Conservation (phyloP, 1,140 invertebrate species). For the Phymastichus coffea region DNA sequence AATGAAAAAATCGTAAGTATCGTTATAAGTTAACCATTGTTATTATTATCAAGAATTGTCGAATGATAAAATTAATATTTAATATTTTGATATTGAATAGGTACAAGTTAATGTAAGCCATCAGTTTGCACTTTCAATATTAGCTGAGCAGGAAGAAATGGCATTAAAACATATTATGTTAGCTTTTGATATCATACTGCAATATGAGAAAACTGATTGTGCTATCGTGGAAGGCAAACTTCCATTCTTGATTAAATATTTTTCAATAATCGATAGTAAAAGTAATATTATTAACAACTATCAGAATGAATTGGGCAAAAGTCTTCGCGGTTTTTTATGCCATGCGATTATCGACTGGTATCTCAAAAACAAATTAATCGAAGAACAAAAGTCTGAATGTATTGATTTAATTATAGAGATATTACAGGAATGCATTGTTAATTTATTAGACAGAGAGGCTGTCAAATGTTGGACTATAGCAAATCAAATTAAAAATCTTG, state of each 20-base stretch:
- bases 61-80: background rate
- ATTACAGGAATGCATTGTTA: conserved; percentile 38
- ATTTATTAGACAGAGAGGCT: conserved; percentile 36
- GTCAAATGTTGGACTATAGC: conserved; percentile 37
- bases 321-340: conserved; percentile 47
- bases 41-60: too few species aligned
- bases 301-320: conserved; percentile 33
- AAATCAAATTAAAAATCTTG: conserved; percentile 40
- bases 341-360: conserved; percentile 43
- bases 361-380: background rate
- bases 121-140: conserved; percentile 40
- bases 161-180: conserved; percentile 38
- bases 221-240: conserved; percentile 8
- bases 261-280: conserved; percentile 36
- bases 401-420: conserved; percentile 21
- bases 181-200: conserved; percentile 34
- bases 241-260: conserved; percentile 33
- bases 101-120: conserved; percentile 41
- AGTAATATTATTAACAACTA: conserved; percentile 36
- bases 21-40: too few species aligned
- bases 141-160: conserved; percentile 29
- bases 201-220: conserved; percentile 33
- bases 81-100: conserved; percentile 21
- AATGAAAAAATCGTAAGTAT: conserved; percentile 31
- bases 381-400: conserved; percentile 27